These are phyloP conservation scores for Podotricha telesiphe DNA, from an alignment of 2,888 invertebrate species.

Conservation along the genomic window DNA sequence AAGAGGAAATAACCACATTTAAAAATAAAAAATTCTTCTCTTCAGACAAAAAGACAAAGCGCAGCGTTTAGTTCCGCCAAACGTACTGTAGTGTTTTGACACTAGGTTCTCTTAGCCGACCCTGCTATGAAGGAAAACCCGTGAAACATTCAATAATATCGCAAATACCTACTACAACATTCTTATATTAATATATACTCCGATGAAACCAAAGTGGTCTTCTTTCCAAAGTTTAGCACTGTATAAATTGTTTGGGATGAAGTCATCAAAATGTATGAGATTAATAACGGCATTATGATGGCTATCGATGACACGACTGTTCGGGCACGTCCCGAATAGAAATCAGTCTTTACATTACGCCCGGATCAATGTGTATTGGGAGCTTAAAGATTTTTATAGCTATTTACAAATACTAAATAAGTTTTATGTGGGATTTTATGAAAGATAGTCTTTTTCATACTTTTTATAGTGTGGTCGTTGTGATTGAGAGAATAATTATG, in stretches of 20 bases:
- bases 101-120: too few species aligned
- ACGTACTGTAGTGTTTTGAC: too few species aligned
- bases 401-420: constrained; percentile 14
- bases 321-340: constrained; percentile 44
- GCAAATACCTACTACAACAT: background rate
- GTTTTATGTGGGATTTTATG: background rate
- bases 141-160: too few species aligned
- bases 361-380: constrained; percentile 27
- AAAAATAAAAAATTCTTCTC: too few species aligned
- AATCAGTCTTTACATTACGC: constrained; percentile 41
- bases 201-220: constrained; percentile 34
- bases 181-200: constrained; percentile 22
- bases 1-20: too few species aligned
- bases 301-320: constrained; percentile 44
- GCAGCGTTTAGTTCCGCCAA: too few species aligned
- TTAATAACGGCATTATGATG: constrained; percentile 49
- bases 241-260: constrained; percentile 49
- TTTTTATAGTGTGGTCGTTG: too few species aligned
- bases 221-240: constrained; percentile 42
- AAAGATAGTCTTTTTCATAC: too few species aligned
- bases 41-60: too few species aligned
- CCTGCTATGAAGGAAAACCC: too few species aligned
- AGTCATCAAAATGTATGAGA: constrained; percentile 52
- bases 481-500: too few species aligned
- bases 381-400: constrained; percentile 13